phyloP scores from a whole-genome alignment of 2,113 vertebrate genomes.

The Menidia beryllina region DNA sequence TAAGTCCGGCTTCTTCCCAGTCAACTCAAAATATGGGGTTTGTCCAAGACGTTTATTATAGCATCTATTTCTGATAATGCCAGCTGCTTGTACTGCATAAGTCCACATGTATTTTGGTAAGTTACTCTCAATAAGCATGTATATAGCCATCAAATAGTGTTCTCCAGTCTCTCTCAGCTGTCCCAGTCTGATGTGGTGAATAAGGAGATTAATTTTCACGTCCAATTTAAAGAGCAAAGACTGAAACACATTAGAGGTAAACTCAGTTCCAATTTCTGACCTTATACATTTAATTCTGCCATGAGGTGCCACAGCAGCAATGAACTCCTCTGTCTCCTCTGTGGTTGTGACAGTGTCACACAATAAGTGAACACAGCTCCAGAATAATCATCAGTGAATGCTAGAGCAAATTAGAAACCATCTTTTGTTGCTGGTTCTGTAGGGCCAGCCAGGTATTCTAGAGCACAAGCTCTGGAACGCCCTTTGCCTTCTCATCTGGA shows the following conservation, averaged over 20 bases:
- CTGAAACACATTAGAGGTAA: neutral
- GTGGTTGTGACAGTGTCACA: too few relatives aligned
- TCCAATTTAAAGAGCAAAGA: neutral
- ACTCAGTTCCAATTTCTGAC: neutral
- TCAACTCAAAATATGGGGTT: neutral
- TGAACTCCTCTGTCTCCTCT: too few relatives aligned
- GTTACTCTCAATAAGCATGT: neutral
- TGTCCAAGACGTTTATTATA: accelerated
- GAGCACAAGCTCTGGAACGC: neutral
- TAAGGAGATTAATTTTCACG: slow-evolving; percentile 31
- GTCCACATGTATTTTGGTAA: neutral
- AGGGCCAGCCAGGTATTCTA: neutral
- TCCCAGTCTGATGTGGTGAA: slow-evolving; percentile 6
- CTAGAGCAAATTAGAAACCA: neutral
- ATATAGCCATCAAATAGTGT: slow-evolving; percentile 2
- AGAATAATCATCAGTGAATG: neutral
- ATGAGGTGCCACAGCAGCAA: neutral
- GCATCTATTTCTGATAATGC: neutral
- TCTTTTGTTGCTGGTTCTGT: neutral
- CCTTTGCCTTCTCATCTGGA: neutral
- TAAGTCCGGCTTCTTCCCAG: neutral
- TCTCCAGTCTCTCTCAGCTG: neutral
- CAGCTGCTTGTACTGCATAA: neutral
- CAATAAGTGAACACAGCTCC: too few relatives aligned
- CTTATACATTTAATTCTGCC: neutral